Percentiles rank a stretch among this genome's conserved stretches.
Evolutionary conservation across 2,797 vertebrate genomes (phyloP).

Genomic region (Megalops cyprinoides): DNA sequence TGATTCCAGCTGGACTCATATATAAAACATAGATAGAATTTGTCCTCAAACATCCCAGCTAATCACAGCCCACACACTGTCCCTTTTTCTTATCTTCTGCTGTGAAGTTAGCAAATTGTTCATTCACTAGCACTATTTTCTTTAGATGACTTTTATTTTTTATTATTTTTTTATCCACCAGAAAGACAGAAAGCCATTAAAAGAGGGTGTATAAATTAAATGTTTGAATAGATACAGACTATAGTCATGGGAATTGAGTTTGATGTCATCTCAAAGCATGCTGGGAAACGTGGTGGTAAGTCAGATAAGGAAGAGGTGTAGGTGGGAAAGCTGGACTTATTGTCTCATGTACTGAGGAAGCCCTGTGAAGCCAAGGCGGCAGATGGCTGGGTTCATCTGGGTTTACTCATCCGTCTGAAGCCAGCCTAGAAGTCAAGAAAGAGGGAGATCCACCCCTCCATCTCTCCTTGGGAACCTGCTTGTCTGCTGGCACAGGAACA

Average conservation of each 20-base stretch:
- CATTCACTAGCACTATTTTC: background rate
- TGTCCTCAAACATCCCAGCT: background rate
- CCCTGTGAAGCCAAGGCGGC: background rate
- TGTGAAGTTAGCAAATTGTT: background rate
- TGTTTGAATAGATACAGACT: background rate
- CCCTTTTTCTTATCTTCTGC: background rate
- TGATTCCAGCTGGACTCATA: background rate
- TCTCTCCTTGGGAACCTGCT: background rate
- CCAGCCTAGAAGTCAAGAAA: background rate
- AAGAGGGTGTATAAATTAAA: background rate
- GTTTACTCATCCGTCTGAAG: background rate
- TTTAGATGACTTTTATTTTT: too few relatives aligned
- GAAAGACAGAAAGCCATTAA: background rate
- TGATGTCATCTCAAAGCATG: background rate
- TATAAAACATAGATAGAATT: background rate
- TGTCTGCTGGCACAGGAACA: background rate
- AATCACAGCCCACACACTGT: background rate
- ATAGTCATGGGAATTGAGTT: background rate
- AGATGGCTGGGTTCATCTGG: background rate
- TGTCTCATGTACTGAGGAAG: background rate
- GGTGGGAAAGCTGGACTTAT: background rate
- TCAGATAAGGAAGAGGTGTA: background rate
- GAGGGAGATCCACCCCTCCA: background rate
- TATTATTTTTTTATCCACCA: background rate
- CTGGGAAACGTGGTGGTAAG: background rate